Evolutionary conservation across 2,113 vertebrate genomes (phyloP), one percentile per base, ranked within the genome.

Genomic region (Rhinolophus ferrumequinum): DNA sequence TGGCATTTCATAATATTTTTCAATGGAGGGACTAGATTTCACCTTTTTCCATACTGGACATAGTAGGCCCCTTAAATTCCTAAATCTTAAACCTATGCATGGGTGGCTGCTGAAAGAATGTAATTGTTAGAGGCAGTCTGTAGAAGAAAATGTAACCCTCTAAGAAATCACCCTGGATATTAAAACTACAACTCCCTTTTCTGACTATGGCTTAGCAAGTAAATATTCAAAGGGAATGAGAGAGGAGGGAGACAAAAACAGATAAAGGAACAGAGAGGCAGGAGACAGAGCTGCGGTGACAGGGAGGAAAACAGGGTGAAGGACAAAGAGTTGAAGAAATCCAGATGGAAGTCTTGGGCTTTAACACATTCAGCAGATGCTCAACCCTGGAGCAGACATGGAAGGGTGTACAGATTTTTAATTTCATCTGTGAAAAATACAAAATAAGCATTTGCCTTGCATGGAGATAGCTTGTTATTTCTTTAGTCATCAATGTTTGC

Each of bases 111-210:
- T 76, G 44, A 93, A 62, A 93, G 35, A 60, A 85, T 60, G 56
- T 9, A 84, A 75, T 72, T 47, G 80, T 86, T 72, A 94, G 76
- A 93, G 38, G 8, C 66, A 33, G 44, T 95, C 77, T 38, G 67
- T 73, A 86, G 38, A 95, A 69, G 82, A 83, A 69, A 91, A 77
- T 54, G 50, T 94, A 56, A 83, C 41, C 86, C 93, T 41, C 56
- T 82, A 94, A 83, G 24, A 95, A 97, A 91, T 93, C 35, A 95
- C 75, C n/a, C 62, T 89, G 62, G n/a, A 93, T 88, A 93, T 19
- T 52, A 18, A 96, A 97, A 94, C 58, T 91, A 76, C n/a, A 77
- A 56, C 73, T 95, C 24, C 90, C 50, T 85, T 93, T 97, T 93
- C 82, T 95, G 92, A 22, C 69, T 60, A 88, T 11, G 41, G 28